phyloP scores from a whole-genome alignment of 2,113 vertebrate genomes.

The Emberiza fucata region DNA sequence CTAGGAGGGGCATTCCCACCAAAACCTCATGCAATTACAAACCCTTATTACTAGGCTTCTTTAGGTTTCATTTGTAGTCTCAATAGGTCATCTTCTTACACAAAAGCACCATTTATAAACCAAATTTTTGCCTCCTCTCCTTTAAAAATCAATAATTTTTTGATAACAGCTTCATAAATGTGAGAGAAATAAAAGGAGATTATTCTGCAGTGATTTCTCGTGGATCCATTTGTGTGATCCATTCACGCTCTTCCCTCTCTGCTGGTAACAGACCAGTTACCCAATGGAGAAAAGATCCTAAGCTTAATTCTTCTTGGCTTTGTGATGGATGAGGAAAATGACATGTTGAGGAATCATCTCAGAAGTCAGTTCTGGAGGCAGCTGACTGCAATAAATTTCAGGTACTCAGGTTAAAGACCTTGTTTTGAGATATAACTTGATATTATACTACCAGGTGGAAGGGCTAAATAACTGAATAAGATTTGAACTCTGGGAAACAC shows the following conservation, averaged over 20 bases:
- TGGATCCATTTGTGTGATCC: background rate
- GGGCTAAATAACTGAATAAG: background rate
- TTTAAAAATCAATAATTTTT: background rate
- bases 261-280: background rate
- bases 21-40: background rate
- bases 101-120: background rate
- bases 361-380: background rate
- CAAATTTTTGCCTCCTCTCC: background rate
- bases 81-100: background rate
- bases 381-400: accelerated
- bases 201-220: background rate
- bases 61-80: background rate
- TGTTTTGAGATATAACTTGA: background rate
- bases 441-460: background rate
- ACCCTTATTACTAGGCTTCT: background rate
- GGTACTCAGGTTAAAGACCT: background rate
- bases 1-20: background rate
- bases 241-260: background rate
- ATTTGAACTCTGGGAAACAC: background rate
- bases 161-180: background rate
- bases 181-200: background rate
- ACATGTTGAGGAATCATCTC: background rate
- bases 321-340: background rate
- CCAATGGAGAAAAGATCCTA: background rate
- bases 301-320: background rate